Conservation (phyloP, 2,888 invertebrate genomes). For the Geophilus truncorum region DNA sequence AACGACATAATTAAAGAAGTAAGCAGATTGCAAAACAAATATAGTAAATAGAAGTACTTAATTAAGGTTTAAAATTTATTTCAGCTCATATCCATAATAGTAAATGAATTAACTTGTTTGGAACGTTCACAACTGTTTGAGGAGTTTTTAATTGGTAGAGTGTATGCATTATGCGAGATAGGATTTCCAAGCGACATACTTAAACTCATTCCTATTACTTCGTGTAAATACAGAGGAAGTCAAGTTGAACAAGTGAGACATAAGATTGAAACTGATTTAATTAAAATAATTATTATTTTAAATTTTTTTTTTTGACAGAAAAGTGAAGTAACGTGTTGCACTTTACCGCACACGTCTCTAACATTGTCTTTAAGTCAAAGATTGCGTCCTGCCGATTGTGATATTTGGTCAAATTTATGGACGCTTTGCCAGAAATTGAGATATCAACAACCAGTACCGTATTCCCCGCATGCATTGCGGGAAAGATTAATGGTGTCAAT, state of each 20-base stretch:
- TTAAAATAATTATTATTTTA: not conserved
- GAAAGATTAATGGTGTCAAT: slow-evolving; percentile 1
- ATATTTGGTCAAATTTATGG: slow-evolving; percentile 20
- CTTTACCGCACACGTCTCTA: not conserved
- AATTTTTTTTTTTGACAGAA: not conserved
- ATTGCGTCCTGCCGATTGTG: not conserved
- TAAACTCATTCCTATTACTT: not conserved
- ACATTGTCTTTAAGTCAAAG: slow-evolving; percentile 16
- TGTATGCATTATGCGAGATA: not conserved
- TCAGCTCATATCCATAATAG: not conserved
- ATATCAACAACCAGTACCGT: not conserved
- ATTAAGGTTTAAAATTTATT: not conserved
- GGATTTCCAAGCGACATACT: not conserved
- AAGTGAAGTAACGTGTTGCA: not conserved
- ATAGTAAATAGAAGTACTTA: too few species aligned
- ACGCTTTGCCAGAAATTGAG: not conserved
- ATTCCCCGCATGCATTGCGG: not conserved
- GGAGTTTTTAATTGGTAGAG: slow-evolving; percentile 29
- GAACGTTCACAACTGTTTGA: not conserved
- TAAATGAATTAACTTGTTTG: not conserved
- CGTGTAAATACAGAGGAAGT: not conserved
- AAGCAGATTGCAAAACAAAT: too few species aligned
- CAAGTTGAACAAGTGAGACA: not conserved
- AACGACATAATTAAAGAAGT: not conserved
- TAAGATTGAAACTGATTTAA: not conserved